Evolutionary conservation across 1,140 invertebrate species (phyloP), one percentile per base, ranked within the genome.

Genomic region (Drosophila suzukii): DNA sequence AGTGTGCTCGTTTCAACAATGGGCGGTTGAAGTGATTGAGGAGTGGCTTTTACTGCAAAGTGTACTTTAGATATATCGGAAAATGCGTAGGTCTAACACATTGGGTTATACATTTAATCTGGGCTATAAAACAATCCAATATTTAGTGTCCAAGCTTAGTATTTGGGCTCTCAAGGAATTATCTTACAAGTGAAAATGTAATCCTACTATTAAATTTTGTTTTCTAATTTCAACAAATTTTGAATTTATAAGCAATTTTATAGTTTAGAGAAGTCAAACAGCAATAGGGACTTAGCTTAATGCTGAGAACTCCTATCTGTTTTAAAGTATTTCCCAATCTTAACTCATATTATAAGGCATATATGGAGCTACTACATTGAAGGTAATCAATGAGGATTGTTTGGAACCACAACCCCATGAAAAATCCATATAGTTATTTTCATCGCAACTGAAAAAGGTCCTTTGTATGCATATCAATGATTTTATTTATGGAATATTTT

Each of bases 1-100:
- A n/a, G 55, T 27, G 60, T 63, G 17, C 38, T 60, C 53, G 38
- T 15, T 27, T 34, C 32, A 17, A 30, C 38, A 10, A 32, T 30
- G 4, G 38, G n/a, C 24, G 6, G 10, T 43, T 17, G 15, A 36
- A 20, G 50, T 36, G 32, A 36, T 12, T 53, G 32, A 36, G 49
- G 36, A 36, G 50, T 51, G 50, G 10, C 5, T 12, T 12, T 12
- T 13, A 36, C 27, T 27, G 27, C 27, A 27, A 0, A 27, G 27
- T 27, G 5, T 27, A 2, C 10, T 24, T 24, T 24, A 6, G 20
- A 46, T 4, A 10, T 44, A 20, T 3, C 17, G 17, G 15, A 10
- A 4, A 17, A 17, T 10, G 41, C n/a, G 15, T 39, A 20, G 13
- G 38, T 38, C 13, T 38, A 4, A 38, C 36, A 38, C 13, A 44